Evolutionary conservation across 2,888 invertebrate species (phyloP).

Genomic region (Erebia palarica): DNA sequence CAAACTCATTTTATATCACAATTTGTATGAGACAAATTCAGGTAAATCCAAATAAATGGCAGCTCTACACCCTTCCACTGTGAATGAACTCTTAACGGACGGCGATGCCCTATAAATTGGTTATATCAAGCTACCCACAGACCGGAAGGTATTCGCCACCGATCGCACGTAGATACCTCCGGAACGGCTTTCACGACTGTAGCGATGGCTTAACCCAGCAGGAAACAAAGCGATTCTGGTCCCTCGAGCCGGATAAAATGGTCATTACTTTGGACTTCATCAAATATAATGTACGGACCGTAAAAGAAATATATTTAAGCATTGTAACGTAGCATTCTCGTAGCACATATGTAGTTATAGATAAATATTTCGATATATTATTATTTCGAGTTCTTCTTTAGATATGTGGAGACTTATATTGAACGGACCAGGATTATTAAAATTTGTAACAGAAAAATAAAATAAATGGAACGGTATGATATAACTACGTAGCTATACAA

Average conservation of each 20-base stretch:
- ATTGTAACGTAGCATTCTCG: neutral
- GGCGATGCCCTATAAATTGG: slow-evolving; percentile 55
- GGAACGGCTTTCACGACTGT: slow-evolving; percentile 32
- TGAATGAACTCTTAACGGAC: slow-evolving; percentile 51
- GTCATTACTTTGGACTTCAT: slow-evolving; percentile 25
- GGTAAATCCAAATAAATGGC: slow-evolving; percentile 14
- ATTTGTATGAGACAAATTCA: neutral
- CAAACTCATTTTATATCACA: neutral
- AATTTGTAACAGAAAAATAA: no score
- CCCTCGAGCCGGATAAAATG: slow-evolving; percentile 39
- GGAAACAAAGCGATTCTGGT: slow-evolving; percentile 39
- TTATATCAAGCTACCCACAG: slow-evolving; percentile 42
- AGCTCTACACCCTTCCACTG: slow-evolving; percentile 27
- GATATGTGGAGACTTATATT: no score
- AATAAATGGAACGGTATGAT: no score
- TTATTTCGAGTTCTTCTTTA: no score
- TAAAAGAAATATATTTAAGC: slow-evolving; percentile 4
- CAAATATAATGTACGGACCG: slow-evolving; percentile 14
- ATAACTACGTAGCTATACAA: neutral
- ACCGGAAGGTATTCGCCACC: slow-evolving; percentile 49
- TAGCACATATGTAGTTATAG: neutral
- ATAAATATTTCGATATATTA: no score
- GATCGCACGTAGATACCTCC: slow-evolving; percentile 36
- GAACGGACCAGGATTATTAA: no score
- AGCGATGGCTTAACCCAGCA: slow-evolving; percentile 30